Conservation (phyloP, 2,113 vertebrate genomes). For the Sinocyclocheilus rhinocerous region DNA sequence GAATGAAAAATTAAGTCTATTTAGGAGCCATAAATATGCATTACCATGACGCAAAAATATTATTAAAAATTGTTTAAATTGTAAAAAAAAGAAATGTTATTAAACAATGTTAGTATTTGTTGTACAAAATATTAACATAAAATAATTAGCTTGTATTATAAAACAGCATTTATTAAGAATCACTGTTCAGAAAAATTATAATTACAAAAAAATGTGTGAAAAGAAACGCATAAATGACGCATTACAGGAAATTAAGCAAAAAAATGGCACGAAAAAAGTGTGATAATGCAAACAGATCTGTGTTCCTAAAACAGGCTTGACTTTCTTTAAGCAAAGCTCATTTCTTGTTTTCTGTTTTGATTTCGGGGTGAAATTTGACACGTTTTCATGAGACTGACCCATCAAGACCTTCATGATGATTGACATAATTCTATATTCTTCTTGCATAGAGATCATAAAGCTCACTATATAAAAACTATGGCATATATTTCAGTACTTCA, state of each 20-base stretch:
- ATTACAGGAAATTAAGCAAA: background rate
- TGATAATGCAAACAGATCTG: background rate
- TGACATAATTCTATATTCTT: background rate
- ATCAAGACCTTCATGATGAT: background rate
- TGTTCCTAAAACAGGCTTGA: background rate
- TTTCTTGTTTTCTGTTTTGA: background rate
- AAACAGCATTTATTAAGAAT: background rate
- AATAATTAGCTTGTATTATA: background rate
- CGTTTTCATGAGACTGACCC: background rate
- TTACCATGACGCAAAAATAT: no score
- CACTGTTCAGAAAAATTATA: background rate
- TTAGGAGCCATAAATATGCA: background rate
- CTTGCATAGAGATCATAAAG: conserved; percentile 21
- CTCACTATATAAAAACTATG: background rate
- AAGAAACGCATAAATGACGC: background rate
- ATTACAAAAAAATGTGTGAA: background rate
- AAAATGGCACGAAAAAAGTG: background rate
- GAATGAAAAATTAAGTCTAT: background rate
- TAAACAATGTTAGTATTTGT: background rate
- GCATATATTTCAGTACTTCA: conserved; percentile 6
- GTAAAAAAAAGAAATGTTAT: no score
- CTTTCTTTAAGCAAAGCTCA: background rate
- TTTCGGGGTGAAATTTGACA: background rate
- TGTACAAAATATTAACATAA: background rate
- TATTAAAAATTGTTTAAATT: no score